phyloP scores from a whole-genome alignment of 2,113 vertebrate genomes.

The Laticauda colubrina region DNA sequence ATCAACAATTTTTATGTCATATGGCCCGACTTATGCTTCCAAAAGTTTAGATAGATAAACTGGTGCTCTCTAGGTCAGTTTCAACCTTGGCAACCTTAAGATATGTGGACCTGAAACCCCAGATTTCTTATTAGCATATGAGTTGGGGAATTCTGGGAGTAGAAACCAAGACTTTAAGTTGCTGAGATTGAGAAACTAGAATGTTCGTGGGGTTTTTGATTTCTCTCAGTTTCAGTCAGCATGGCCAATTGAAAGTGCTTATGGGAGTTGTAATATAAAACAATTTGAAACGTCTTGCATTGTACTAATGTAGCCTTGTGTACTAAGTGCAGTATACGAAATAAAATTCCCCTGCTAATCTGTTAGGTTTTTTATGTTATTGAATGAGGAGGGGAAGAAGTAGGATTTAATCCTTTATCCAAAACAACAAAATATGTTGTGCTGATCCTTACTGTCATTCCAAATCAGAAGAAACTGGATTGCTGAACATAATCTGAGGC shows the following conservation, averaged over 20 bases:
- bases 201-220: too few relatives aligned
- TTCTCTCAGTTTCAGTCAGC: too few relatives aligned
- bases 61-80: not conserved
- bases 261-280: too few relatives aligned
- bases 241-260: too few relatives aligned
- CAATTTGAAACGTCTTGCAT: not conserved
- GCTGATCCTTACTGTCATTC: not conserved
- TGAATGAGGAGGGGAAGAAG: not conserved
- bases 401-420: not conserved
- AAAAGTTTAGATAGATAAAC: not conserved
- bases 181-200: too few relatives aligned
- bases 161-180: too few relatives aligned
- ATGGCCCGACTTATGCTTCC: too few relatives aligned
- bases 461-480: not conserved
- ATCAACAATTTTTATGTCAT: not conserved
- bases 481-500: not conserved
- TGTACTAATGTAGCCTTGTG: not conserved
- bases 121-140: not conserved
- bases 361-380: not conserved
- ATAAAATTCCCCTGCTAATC: not conserved
- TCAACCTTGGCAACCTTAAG: not conserved
- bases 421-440: not conserved
- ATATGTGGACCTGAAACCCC: not conserved
- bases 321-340: not conserved
- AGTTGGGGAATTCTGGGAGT: too few relatives aligned